Evolutionary conservation across 1,140 invertebrate genomes (phyloP).

Genomic region (Hirudo medicinalis): DNA sequence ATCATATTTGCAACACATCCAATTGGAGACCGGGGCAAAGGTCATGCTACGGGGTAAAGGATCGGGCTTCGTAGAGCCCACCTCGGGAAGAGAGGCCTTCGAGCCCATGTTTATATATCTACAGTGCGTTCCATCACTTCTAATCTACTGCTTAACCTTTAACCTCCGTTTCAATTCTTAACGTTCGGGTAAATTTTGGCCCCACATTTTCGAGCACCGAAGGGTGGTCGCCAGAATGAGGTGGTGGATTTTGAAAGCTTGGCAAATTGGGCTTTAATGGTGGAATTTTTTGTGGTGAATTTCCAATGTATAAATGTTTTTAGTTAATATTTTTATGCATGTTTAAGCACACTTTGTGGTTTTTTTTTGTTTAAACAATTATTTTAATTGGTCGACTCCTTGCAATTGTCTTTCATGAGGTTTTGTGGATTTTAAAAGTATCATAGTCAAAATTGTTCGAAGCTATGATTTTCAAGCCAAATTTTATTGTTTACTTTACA

Average conservation of each 20-base stretch:
- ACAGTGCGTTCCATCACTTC: constrained; percentile 45
- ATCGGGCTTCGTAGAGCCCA: constrained; percentile 52
- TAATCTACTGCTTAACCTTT: background rate
- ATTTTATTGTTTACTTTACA: background rate
- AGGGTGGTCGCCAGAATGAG: no score
- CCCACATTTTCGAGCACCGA: no score
- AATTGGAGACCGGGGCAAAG: constrained; percentile 59
- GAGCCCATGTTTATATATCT: constrained; percentile 66
- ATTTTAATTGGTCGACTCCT: background rate
- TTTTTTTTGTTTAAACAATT: no score
- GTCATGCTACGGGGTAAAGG: constrained; percentile 58
- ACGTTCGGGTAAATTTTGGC: no score
- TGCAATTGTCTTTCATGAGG: background rate
- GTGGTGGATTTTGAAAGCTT: no score
- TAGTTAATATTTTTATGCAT: no score
- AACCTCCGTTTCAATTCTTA: no score
- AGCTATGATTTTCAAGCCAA: background rate
- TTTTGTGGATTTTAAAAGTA: background rate
- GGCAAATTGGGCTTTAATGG: no score
- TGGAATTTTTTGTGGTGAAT: no score
- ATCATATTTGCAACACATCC: constrained; percentile 61
- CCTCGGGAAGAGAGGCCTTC: constrained; percentile 52
- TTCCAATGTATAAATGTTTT: no score
- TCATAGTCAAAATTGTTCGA: background rate
- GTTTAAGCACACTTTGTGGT: no score